Conservation (phyloP, 2,888 invertebrate species). For the Dolichomitus sp. region DNA sequence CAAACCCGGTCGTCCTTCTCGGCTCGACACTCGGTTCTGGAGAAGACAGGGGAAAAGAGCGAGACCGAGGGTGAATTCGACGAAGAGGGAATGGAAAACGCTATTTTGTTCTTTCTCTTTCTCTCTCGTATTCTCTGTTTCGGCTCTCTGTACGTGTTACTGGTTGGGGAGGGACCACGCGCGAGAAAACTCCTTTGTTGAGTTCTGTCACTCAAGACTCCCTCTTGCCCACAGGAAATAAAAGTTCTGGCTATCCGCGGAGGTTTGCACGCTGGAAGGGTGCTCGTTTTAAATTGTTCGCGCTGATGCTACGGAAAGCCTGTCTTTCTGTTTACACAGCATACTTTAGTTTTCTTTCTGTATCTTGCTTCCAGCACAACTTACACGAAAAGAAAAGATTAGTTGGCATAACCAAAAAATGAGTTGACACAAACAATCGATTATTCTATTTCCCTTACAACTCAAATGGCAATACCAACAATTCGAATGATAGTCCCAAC, state of each 20-base stretch:
- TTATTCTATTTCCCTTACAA: too few relatives aligned
- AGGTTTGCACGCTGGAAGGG: neutral
- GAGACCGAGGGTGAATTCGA: constrained; percentile 56
- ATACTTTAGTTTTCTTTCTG: neutral
- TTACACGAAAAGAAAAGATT: too few relatives aligned
- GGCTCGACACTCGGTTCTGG: constrained; percentile 21
- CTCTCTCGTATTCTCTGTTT: constrained; percentile 18
- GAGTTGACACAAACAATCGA: too few relatives aligned
- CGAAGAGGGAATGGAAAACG: constrained; percentile 47
- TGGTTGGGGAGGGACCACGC: constrained; percentile 29
- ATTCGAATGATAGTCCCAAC: too few relatives aligned
- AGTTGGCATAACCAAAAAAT: too few relatives aligned
- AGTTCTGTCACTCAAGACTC: constrained; percentile 71
- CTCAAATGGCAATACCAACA: too few relatives aligned
- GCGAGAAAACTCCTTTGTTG: constrained; percentile 62
- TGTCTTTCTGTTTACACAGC: neutral
- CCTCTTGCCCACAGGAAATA: constrained; percentile 63
- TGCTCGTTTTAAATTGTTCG: constrained; percentile 39
- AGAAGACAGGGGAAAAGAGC: constrained; percentile 34
- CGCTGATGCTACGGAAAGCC: constrained; percentile 7
- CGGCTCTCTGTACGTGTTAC: constrained; percentile 39
- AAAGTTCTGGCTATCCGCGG: constrained; percentile 61
- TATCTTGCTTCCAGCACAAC: neutral
- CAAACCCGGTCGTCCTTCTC: constrained; percentile 36
- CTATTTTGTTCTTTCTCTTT: neutral